These are phyloP conservation scores for Drosophila mettleri DNA, from an alignment of 2,888 invertebrate genomes.

Conservation along the genomic window DNA sequence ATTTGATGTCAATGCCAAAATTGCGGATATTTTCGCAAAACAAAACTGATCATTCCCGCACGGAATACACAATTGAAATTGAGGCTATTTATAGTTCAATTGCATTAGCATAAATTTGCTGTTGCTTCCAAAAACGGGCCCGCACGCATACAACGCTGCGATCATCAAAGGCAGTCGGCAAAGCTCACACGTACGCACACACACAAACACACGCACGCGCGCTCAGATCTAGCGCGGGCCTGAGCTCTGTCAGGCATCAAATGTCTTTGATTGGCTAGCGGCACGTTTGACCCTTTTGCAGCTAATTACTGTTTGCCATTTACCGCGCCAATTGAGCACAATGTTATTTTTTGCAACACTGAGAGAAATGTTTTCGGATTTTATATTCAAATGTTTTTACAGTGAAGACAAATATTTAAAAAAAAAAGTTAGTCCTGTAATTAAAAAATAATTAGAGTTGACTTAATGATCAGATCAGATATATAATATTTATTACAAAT, in stretches of 20 bases:
- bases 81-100: constrained; percentile 32
- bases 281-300: constrained; percentile 75
- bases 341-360: constrained; percentile 54
- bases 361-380: constrained; percentile 30
- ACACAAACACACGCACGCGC: constrained; percentile 2
- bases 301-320: constrained; percentile 60
- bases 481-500: background rate
- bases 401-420: too few species aligned
- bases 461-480: background rate
- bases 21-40: constrained; percentile 26
- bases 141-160: constrained; percentile 46
- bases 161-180: constrained; percentile 41
- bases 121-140: constrained; percentile 39
- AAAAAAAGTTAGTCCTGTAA: background rate
- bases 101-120: constrained; percentile 56
- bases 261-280: constrained; percentile 37
- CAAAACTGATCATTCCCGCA: constrained; percentile 19
- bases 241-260: constrained; percentile 31
- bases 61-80: constrained; percentile 51
- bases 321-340: constrained; percentile 29
- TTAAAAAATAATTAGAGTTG: background rate
- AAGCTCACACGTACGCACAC: constrained; percentile 4
- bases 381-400: too few species aligned
- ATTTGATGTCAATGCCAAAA: constrained; percentile 54
- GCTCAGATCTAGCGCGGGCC: constrained; percentile 13